A percentile compares a stretch with the other conserved stretches of the same genome.
phyloP scores from a whole-genome alignment of 2,888 invertebrate genomes.

The Ametastegia equiseti region DNA sequence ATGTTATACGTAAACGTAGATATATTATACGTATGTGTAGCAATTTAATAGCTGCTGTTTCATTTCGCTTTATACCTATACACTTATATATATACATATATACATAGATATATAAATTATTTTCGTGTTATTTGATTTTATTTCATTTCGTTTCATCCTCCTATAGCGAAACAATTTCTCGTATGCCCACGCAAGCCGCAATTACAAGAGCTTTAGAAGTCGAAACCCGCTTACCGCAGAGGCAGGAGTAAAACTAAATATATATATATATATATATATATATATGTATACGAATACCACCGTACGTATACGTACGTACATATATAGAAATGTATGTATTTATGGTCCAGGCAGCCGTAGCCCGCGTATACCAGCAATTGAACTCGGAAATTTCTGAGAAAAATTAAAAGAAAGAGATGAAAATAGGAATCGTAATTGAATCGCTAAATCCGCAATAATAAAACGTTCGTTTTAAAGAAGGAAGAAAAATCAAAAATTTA shows the following conservation, averaged over 20 bases:
- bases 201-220: constrained; percentile 35
- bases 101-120: not conserved
- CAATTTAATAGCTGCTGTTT: not conserved
- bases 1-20: no score
- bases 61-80: not conserved
- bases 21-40: not conserved
- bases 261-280: not conserved
- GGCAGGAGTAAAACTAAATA: not conserved
- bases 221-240: constrained; percentile 32
- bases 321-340: no score
- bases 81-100: not conserved
- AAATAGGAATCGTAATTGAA: no score
- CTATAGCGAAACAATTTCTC: constrained; percentile 19
- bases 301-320: no score
- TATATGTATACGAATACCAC: not conserved
- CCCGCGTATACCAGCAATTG: no score
- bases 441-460: no score
- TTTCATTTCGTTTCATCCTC: not conserved
- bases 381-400: no score
- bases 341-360: no score
- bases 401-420: no score
- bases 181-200: constrained; percentile 14
- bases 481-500: no score
- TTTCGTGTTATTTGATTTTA: not conserved
- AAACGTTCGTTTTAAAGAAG: no score